phyloP scores from a whole-genome alignment of 2,113 vertebrate species.

The Gambusia affinis region DNA sequence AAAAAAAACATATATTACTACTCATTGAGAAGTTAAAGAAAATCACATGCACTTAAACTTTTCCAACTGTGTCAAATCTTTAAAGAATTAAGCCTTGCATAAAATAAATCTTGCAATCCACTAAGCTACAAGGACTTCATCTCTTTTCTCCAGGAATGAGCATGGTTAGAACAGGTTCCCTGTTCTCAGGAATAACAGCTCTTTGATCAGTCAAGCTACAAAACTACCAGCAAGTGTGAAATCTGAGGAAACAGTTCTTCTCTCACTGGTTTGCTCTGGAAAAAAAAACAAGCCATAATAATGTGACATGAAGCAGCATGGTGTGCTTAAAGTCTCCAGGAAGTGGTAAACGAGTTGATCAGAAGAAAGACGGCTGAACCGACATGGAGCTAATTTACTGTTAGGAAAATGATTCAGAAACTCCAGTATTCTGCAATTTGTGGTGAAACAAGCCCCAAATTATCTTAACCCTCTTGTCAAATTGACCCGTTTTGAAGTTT shows the following conservation, averaged over 20 bases:
- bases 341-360: conserved; percentile 10
- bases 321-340: conserved; percentile 13
- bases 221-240: conserved; percentile 36
- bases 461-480: conserved; percentile 8
- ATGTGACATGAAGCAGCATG: conserved; percentile 36
- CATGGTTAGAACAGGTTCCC: conserved; percentile 42
- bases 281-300: conserved; percentile 32
- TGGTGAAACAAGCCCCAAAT: conserved; percentile 12
- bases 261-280: conserved; percentile 35
- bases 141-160: conserved; percentile 44
- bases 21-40: conserved; percentile 7
- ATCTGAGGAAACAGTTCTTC: conserved; percentile 24
- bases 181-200: conserved; percentile 32
- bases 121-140: conserved; percentile 43
- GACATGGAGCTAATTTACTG: conserved; percentile 24
- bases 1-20: not conserved
- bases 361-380: conserved; percentile 29
- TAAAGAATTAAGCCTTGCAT: conserved; percentile 43
- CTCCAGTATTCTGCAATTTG: conserved; percentile 14
- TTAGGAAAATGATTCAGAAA: conserved; percentile 19
- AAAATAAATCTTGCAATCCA: conserved; percentile 54
- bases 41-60: not conserved
- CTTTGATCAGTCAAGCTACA: conserved; percentile 64
- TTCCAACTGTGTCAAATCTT: conserved; percentile 44
- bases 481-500: too few species aligned